phyloP scores from a whole-genome alignment of 2,888 invertebrate genomes.

The Cyclophora punctaria region DNA sequence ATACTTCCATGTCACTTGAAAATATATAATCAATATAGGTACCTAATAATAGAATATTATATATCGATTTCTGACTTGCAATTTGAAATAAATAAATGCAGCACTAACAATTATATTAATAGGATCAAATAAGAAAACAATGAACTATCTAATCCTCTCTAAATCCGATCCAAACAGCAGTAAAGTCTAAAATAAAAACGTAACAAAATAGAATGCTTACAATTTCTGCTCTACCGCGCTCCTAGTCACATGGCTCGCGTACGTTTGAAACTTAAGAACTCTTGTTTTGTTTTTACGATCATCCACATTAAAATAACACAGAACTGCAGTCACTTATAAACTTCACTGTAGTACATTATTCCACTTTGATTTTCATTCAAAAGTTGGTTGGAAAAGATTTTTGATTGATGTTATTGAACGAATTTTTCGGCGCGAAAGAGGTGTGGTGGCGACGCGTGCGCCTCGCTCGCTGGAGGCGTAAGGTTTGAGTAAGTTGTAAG shows the following conservation, averaged over 20 bases:
- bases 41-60: no score
- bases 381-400: conserved; percentile 2
- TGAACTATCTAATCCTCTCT: no score
- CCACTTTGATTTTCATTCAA: conserved; percentile 23
- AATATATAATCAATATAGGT: no score
- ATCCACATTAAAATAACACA: conserved; percentile 48
- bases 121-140: no score
- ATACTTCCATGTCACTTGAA: no score
- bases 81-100: no score
- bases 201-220: conserved; percentile 36
- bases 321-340: conserved; percentile 37
- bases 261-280: conserved; percentile 56
- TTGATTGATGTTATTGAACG: conserved; percentile 28
- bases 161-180: no score
- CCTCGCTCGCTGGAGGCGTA: conserved; percentile 29
- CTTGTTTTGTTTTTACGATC: conserved; percentile 51
- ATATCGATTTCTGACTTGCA: no score
- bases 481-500: conserved; percentile 22
- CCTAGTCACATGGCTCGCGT: conserved; percentile 66
- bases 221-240: conserved; percentile 50
- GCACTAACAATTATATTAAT: no score
- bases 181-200: no score
- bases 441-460: conserved; percentile 30
- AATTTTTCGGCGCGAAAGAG: conserved; percentile 20
- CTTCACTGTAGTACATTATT: conserved; percentile 35